Base-by-base conservation (phyloP, 1,140 invertebrate genomes). In the Propsilocerus akamusi region DNA sequence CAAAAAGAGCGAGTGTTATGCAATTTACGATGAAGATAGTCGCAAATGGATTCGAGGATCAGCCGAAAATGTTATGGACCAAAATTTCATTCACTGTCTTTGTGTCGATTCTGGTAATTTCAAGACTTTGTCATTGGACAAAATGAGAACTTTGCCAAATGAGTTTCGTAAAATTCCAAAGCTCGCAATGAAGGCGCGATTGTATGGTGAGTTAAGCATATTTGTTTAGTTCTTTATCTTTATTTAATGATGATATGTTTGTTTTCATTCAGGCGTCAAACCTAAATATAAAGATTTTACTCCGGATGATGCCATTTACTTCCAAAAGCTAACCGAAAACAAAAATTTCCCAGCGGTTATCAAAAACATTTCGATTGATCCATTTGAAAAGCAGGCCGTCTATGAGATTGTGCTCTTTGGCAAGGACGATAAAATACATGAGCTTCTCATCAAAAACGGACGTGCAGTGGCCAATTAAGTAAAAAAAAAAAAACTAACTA, bases 231-330 rank as follows among this genome's bases (percentile, higher is more conserved):
- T 30, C 10, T 32, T 28, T 26, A 24, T n/a, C 11, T 47, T 34
- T 48, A 37, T 37, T 37, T 49, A 23, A 48, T 11, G 34, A 30
- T 25, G 47, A 22, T 10, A 51, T 22, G 20, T 17, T 32, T 5
- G 14, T 22, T 7, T 14, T 49, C 6, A 25, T 25, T 41, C 22
- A 65, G 63, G 62, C 30, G 58, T 65, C 37, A 51, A 30, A 24
- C 50, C 53, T 28, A 46, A 25, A 56, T 25, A 48, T 58, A 32
- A 26, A 41, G 57, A 60, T 7, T 65, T 61, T 60, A 59, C 57
- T 11, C 46, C 58, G 48, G 60, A 65, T 26, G 62, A 64, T 53
- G 62, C 61, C 41, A 11, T 56, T 26, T 57, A 59, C 11, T 65
- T 65, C 51, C 56, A 57, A 2, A 48, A 61, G 28, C 48, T 65